Evolutionary conservation across 2,888 invertebrate species (phyloP).

Genomic region (Stegophylla sp.): DNA sequence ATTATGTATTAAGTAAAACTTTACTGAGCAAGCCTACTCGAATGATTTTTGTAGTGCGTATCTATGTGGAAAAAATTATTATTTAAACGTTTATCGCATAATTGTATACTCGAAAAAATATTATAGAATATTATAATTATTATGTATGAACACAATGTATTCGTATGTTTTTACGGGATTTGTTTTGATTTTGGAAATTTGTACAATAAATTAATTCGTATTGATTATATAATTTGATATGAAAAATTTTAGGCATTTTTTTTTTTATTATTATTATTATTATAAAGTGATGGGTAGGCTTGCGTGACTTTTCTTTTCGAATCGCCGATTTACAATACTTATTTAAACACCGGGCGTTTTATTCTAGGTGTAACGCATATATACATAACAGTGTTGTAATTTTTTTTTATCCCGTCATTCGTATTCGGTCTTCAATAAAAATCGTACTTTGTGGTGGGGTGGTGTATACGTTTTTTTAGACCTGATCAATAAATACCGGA

Average conservation of each 20-base stretch:
- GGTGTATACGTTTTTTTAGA: slow-evolving; percentile 38
- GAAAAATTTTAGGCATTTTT: neutral
- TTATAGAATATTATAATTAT: neutral
- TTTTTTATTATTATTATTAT: neutral
- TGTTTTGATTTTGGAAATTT: neutral
- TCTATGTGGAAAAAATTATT: no score
- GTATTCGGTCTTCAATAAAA: slow-evolving; percentile 12
- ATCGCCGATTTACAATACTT: neutral
- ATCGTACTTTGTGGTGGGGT: slow-evolving; percentile 7
- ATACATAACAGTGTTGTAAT: neutral
- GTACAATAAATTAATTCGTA: neutral
- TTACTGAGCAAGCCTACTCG: neutral
- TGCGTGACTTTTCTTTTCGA: neutral
- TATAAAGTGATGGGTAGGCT: slow-evolving; percentile 14
- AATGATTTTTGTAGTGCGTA: neutral
- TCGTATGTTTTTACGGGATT: neutral
- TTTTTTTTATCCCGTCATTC: neutral
- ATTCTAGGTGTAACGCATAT: neutral
- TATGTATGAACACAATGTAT: neutral
- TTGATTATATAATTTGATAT: neutral
- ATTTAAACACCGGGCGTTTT: neutral
- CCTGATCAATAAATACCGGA: neutral
- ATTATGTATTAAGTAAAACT: neutral
- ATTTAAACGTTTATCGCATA: neutral
- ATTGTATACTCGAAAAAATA: neutral